Evolutionary conservation across 2,888 invertebrate species (phyloP).

Genomic region (Branchipolynoe longqiensis): DNA sequence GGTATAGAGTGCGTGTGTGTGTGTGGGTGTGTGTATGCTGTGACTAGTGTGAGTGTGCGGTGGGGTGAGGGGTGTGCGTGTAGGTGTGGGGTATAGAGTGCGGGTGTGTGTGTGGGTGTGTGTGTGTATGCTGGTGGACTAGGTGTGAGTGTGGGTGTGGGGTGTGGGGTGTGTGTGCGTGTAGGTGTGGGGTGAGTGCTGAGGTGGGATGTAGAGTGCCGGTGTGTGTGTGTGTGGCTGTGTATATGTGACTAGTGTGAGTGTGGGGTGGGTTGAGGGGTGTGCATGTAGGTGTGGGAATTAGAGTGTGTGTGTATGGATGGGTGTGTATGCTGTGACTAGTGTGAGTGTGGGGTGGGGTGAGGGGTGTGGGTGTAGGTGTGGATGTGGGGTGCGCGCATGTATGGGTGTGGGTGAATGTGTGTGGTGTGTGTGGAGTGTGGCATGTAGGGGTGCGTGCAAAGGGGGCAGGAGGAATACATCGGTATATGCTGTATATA

Average conservation of each 20-base stretch:
- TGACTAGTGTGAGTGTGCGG: not conserved
- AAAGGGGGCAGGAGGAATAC: too few relatives aligned
- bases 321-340: not conserved
- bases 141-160: not conserved
- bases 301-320: not conserved
- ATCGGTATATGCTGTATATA: too few relatives aligned
- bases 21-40: not conserved
- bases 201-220: not conserved
- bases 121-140: not conserved
- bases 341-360: not conserved
- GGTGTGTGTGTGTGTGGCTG: not conserved
- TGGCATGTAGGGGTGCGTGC: too few relatives aligned
- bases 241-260: too few relatives aligned
- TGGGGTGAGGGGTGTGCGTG: not conserved
- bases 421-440: too few relatives aligned
- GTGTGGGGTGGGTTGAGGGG: too few relatives aligned
- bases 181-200: too few relatives aligned
- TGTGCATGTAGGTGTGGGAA: not conserved
- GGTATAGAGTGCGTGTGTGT: not conserved
- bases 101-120: not conserved
- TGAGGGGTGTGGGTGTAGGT: not conserved
- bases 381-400: constrained; percentile 8
- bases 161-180: not conserved
- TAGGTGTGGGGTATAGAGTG: not conserved
- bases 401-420: not conserved